These are phyloP conservation scores for Coenobita brevimanus DNA, from an alignment of 1,140 invertebrate species.

Conservation along the genomic window DNA sequence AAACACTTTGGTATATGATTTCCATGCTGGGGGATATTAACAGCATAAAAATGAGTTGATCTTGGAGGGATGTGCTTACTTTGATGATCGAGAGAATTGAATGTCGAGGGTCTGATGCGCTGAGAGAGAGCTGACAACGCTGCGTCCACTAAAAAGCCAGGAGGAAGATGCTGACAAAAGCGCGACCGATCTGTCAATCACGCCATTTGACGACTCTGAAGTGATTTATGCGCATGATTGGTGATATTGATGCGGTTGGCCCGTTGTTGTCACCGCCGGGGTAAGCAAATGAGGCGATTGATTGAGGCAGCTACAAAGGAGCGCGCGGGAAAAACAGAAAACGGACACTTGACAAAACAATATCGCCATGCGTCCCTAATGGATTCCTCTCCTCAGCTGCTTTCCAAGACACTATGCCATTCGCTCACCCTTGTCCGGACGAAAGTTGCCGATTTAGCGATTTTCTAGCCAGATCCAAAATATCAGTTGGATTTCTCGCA, in stretches of 20 bases:
- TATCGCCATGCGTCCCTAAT: conserved; percentile 13
- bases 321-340: conserved; percentile 16
- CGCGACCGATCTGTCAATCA: conserved; percentile 51
- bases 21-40: too few species aligned
- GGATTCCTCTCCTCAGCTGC: not conserved
- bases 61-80: too few species aligned
- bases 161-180: conserved; percentile 53
- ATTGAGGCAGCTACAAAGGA: conserved; percentile 26
- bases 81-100: too few species aligned
- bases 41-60: too few species aligned
- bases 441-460: too few species aligned
- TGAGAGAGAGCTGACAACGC: not conserved
- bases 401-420: conserved; percentile 10
- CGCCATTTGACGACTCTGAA: conserved; percentile 52
- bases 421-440: not conserved
- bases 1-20: too few species aligned
- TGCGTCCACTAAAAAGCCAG: conserved; percentile 22
- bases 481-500: too few species aligned
- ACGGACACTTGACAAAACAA: conserved; percentile 44
- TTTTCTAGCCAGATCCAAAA: too few species aligned
- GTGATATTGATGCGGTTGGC: conserved; percentile 55
- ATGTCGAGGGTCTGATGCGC: not conserved
- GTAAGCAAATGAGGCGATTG: conserved; percentile 60
- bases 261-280: conserved; percentile 13
- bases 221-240: conserved; percentile 64